Percentiles rank a stretch among this genome's conserved stretches.
These are phyloP conservation scores for Symphodus melops DNA, from an alignment of 2,113 vertebrate species.

Conservation along the genomic window DNA sequence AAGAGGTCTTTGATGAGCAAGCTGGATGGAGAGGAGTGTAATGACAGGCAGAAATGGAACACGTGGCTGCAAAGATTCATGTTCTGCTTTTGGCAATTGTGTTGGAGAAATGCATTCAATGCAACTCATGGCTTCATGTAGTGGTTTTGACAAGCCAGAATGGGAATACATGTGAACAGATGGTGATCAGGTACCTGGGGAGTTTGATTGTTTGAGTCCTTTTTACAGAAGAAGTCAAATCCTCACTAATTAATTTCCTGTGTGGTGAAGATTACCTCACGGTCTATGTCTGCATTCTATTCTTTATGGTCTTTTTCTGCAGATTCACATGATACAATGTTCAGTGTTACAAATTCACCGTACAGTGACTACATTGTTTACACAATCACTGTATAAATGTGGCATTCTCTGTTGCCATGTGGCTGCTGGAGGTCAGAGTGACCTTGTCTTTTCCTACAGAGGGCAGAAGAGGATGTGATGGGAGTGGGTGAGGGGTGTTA, in stretches of 20 bases:
- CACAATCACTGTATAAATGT: slow-evolving; percentile 1
- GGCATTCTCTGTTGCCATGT: slow-evolving; percentile 15
- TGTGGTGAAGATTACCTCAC: neutral
- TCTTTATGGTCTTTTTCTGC: neutral
- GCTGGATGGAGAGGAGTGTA: slow-evolving; percentile 42
- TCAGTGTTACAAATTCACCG: neutral
- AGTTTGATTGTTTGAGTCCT: neutral
- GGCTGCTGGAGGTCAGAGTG: slow-evolving; percentile 63
- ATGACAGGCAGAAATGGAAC: slow-evolving; percentile 4
- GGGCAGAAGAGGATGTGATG: slow-evolving; percentile 45
- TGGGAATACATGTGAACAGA: slow-evolving; percentile 1
- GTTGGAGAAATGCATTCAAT: slow-evolving; percentile 8
- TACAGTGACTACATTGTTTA: neutral
- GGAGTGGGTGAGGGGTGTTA: neutral
- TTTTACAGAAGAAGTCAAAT: neutral
- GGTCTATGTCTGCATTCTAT: neutral
- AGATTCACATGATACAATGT: neutral
- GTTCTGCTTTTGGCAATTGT: slow-evolving; percentile 11
- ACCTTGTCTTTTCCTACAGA: slow-evolving; percentile 66
- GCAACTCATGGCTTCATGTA: neutral
- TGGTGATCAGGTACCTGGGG: neutral
- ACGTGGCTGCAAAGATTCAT: neutral
- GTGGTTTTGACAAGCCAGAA: neutral
- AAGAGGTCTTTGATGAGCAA: slow-evolving; percentile 49
- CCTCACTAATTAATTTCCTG: neutral